These are phyloP conservation scores for Acanthis flammea DNA, from an alignment of 2,797 vertebrate species.

Conservation along the genomic window DNA sequence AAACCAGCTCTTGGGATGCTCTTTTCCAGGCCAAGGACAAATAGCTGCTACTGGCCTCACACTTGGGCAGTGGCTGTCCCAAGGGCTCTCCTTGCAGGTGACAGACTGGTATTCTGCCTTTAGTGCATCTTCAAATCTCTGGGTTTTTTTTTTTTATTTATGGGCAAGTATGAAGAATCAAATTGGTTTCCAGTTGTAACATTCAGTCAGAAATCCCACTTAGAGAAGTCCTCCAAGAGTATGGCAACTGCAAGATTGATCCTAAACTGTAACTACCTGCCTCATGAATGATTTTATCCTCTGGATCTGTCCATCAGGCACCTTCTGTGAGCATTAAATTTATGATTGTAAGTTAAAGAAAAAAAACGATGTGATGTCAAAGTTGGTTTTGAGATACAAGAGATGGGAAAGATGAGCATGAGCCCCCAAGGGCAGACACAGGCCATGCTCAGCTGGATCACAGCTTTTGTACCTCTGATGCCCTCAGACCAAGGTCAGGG, in stretches of 20 bases:
- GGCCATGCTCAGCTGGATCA: background rate
- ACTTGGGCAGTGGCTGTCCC: fast-evolving
- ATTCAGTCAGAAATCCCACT: background rate
- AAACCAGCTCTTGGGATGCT: background rate
- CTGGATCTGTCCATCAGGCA: background rate
- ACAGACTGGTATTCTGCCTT: background rate
- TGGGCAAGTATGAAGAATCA: background rate
- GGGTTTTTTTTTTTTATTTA: background rate
- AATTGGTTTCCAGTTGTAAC: background rate
- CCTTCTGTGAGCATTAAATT: background rate
- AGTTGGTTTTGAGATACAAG: background rate
- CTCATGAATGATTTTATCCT: background rate
- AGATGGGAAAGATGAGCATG: background rate
- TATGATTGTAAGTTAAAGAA: background rate
- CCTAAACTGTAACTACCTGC: background rate
- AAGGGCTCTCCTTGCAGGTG: background rate
- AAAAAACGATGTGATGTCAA: background rate
- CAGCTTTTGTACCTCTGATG: background rate
- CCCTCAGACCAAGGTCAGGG: background rate
- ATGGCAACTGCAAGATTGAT: background rate
- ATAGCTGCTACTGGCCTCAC: background rate
- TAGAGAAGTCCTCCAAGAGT: background rate
- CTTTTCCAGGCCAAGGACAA: background rate
- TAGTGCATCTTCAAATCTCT: background rate
- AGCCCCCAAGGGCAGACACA: background rate